phyloP scores from a whole-genome alignment of 2,888 invertebrate species.

The Mythimna albipuncta region DNA sequence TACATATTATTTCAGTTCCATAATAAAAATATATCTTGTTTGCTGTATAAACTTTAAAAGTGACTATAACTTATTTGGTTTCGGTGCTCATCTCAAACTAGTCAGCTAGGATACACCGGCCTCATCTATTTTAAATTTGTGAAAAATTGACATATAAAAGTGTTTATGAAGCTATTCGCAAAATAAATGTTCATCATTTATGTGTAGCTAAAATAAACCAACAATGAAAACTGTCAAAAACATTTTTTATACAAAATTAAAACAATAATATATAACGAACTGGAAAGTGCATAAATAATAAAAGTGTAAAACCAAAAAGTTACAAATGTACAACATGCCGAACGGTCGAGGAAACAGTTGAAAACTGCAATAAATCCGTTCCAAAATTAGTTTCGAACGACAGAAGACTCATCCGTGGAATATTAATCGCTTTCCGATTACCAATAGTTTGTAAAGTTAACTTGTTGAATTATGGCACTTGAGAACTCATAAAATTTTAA shows the following conservation, averaged over 20 bases:
- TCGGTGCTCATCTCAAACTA: no score
- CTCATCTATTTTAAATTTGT: no score
- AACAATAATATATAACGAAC: constrained; percentile 10
- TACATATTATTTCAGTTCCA: neutral
- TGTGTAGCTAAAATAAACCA: constrained; percentile 22
- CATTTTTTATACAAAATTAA: constrained; percentile 29
- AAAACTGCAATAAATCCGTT: constrained; percentile 79
- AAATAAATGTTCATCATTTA: neutral
- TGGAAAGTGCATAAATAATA: constrained; percentile 43
- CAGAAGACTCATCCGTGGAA: constrained; percentile 79
- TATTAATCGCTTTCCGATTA: constrained; percentile 82
- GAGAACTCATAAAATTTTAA: constrained; percentile 68
- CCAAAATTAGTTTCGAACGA: constrained; percentile 81
- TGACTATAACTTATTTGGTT: no score
- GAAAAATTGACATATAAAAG: no score
- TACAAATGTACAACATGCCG: constrained; percentile 31
- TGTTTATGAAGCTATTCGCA: no score
- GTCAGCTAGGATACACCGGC: no score
- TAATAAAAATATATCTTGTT: neutral
- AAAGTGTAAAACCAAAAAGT: constrained; percentile 35
- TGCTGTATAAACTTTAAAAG: no score
- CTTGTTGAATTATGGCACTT: constrained; percentile 79
- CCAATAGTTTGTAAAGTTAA: constrained; percentile 77
- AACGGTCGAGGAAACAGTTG: constrained; percentile 63
- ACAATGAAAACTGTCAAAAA: neutral